Conservation (phyloP, 2,888 invertebrate species). For the Phrixothrix hirtus region DNA sequence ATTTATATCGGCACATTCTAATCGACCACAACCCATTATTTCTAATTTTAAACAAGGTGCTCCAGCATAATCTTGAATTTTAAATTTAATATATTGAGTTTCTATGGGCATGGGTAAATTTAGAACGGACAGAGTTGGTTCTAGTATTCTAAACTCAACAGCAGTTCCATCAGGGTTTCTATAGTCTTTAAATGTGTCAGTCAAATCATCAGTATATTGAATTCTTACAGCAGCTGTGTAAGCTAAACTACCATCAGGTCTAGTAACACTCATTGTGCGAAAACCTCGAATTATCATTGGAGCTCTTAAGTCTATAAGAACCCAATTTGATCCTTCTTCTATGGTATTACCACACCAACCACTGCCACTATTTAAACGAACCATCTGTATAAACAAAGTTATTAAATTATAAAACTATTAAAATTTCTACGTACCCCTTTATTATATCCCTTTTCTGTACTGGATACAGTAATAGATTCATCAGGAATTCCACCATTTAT, state of each 20-base stretch:
- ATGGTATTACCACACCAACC: constrained; percentile 91
- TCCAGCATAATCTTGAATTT: constrained; percentile 80
- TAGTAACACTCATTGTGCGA: constrained; percentile 84
- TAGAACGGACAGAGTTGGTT: constrained; percentile 87
- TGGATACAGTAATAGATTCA: constrained; percentile 83
- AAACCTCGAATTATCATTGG: constrained; percentile 89
- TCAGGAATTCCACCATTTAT: constrained; percentile 89
- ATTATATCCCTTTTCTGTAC: constrained; percentile 78
- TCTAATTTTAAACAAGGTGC: constrained; percentile 90
- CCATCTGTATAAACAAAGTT: constrained; percentile 62
- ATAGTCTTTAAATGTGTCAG: constrained; percentile 88
- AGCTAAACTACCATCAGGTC: constrained; percentile 80
- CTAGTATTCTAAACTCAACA: constrained; percentile 87
- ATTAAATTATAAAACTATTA: constrained; percentile 14
- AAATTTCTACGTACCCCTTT: constrained; percentile 67
- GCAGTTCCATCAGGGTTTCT: constrained; percentile 91
- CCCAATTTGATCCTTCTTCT: constrained; percentile 88
- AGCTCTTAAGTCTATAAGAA: constrained; percentile 82
- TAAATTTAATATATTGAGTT: constrained; percentile 84
- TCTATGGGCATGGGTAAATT: constrained; percentile 91
- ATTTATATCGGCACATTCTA: constrained; percentile 87
- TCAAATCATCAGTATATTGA: constrained; percentile 85
- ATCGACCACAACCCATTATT: constrained; percentile 88
- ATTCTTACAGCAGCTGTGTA: constrained; percentile 89
- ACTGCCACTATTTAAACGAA: constrained; percentile 78